A percentile compares a stretch with the other conserved stretches of the same genome.
phyloP scores from a whole-genome alignment of 1,140 invertebrate genomes.

The Pissodes strobi region DNA sequence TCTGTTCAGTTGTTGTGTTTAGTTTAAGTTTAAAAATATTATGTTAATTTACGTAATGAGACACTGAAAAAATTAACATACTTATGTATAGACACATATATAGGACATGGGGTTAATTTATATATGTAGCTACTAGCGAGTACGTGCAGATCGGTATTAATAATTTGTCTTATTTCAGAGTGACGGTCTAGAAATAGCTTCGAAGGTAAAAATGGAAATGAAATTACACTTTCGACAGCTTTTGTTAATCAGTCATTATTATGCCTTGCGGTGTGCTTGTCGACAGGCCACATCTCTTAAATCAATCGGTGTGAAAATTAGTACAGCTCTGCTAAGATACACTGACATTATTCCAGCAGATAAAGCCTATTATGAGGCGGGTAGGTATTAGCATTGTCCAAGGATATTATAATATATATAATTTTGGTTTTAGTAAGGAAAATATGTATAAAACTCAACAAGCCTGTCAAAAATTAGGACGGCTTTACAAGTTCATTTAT shows the following conservation, averaged over 20 bases:
- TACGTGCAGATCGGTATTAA: not conserved
- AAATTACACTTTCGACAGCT: slow-evolving; percentile 55
- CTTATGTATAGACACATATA: too few species aligned
- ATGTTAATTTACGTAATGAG: too few species aligned
- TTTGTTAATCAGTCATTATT: slow-evolving; percentile 58
- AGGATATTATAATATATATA: too few species aligned
- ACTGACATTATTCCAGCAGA: slow-evolving; percentile 91
- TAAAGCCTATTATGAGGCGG: slow-evolving; percentile 65
- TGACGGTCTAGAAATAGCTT: slow-evolving; percentile 43
- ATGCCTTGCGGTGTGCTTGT: slow-evolving; percentile 64
- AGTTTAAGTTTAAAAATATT: too few species aligned
- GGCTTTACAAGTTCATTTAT: too few species aligned
- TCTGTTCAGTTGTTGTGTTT: too few species aligned
- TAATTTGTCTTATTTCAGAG: slow-evolving; percentile 38
- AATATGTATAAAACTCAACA: too few species aligned
- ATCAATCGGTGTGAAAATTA: slow-evolving; percentile 71
- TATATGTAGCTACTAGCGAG: not conserved
- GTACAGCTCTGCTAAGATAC: slow-evolving; percentile 84
- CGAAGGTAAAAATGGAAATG: slow-evolving; percentile 44
- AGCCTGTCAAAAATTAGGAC: too few species aligned
- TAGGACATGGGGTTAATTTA: not conserved
- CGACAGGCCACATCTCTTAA: slow-evolving; percentile 65
- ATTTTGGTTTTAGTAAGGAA: too few species aligned
- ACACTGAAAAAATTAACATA: too few species aligned
- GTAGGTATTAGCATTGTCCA: too few species aligned